Evolutionary conservation across 2,888 invertebrate species (phyloP), one percentile per base, ranked within the genome.

Genomic region (Dicranocentrus wangi): DNA sequence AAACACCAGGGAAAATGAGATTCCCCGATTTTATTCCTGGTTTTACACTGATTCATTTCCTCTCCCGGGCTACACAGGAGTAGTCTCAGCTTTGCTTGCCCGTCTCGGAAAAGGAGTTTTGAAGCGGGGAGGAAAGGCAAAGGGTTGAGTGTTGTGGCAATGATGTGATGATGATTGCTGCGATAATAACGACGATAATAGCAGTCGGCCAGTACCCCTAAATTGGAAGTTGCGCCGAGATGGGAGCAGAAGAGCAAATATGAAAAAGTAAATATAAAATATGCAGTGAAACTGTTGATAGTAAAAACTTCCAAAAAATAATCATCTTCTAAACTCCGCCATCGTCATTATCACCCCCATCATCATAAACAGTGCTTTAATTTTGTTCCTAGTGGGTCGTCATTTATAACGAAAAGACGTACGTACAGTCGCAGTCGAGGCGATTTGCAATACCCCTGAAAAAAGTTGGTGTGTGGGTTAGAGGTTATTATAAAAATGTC

Each of bases 11-110:
- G 53, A 61, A 53, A 65, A 63, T 28, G 75, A 66, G 51, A 39
- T 21, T 51, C 19, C n/a, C 39, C 58, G 69, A 69, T 77, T 77
- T 77, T 77, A 77, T 77, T 77, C 53, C 77, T 27, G 28, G 47
- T 69, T 69, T 69, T 61, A 69, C 69, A 61, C 77, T 61, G 61
- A 47, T 69, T 77, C 77, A 77, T 77, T 77, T 77, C 77, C 77
- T 77, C 65, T 76, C 53, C 32, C n/a, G 47, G 60, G 53, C 66
- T 75, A 3, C 47, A 51, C n/a, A 10, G 3, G n/a, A 51, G 7
- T 10, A 51, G 5, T 5, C 19, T n/a, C 51, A 5, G 19, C n/a
- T 51, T 51, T 51, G n/a, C n/a, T 51, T 10, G n/a, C 51, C 51
- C 19, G 3, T 51, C n/a, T 51, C 51, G 5, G n/a, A 15, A 51